Evolutionary conservation across 37 sponge, comb jelly and placozoan species (phyloP).

Genomic region (Theonella swinhoei): DNA sequence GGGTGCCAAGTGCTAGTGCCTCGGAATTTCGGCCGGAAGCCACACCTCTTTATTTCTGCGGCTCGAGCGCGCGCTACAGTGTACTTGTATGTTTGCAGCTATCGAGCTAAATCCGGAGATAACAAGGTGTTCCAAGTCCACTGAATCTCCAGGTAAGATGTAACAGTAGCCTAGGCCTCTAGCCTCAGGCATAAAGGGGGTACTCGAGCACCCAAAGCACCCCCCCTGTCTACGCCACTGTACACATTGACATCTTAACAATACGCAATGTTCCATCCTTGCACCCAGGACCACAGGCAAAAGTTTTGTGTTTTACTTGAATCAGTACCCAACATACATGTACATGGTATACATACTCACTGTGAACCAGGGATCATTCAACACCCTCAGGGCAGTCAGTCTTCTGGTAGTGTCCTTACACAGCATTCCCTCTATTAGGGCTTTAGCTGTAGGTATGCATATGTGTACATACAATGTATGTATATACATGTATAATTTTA

Average conservation of each 20-base stretch:
- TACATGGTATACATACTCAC: conserved; percentile 49
- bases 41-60: too few relatives aligned
- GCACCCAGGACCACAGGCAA: background rate
- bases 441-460: conserved; percentile 65
- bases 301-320: background rate
- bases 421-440: conserved; percentile 82
- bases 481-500: background rate
- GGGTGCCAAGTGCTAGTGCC: background rate
- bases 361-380: conserved; percentile 88
- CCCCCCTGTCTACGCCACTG: too few relatives aligned
- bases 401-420: conserved; percentile 77
- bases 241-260: too few relatives aligned
- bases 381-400: conserved; percentile 80
- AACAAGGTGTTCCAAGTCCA: too few relatives aligned
- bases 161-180: too few relatives aligned
- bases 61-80: too few relatives aligned
- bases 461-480: background rate
- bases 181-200: too few relatives aligned
- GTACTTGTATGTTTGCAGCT: too few relatives aligned
- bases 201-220: too few relatives aligned
- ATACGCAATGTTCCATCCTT: background rate
- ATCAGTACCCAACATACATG: background rate
- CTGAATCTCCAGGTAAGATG: too few relatives aligned
- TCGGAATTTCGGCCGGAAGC: background rate
- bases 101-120: too few relatives aligned